These are phyloP conservation scores for Acomys russatus DNA, from an alignment of 2,797 vertebrate genomes.

Conservation along the genomic window DNA sequence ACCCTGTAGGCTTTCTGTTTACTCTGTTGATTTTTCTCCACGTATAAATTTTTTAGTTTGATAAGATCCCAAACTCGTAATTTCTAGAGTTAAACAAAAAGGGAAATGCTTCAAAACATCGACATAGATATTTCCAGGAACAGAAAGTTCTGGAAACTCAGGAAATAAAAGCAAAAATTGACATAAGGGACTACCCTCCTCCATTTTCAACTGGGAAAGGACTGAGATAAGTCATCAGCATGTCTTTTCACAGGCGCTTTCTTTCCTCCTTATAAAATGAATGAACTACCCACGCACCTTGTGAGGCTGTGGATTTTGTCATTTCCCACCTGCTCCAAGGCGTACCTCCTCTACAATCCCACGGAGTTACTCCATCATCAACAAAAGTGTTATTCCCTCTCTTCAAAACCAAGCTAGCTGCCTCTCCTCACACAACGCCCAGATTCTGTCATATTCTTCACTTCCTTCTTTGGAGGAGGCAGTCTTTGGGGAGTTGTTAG, in stretches of 20 bases:
- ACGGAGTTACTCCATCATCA: not conserved
- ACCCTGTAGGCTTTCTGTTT: not conserved
- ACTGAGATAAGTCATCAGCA: not conserved
- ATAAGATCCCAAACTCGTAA: not conserved
- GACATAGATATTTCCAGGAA: not conserved
- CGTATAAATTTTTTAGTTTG: not conserved
- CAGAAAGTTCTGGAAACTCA: not conserved
- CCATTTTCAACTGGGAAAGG: not conserved
- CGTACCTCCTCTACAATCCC: not conserved
- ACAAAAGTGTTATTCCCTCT: not conserved
- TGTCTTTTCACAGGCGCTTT: rapidly evolving
- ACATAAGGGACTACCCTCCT: not conserved
- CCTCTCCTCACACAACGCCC: not conserved
- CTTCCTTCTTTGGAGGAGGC: not conserved
- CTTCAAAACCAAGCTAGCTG: not conserved
- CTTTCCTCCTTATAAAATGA: not conserved
- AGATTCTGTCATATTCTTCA: not conserved
- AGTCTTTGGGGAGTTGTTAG: not conserved
- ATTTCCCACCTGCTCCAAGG: not conserved
- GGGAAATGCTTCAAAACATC: not conserved
- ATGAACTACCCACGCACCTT: rapidly evolving
- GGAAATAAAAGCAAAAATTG: not conserved
- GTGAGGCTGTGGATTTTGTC: rapidly evolving
- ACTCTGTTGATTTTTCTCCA: not conserved
- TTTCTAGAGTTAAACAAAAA: not conserved